These are phyloP conservation scores for Terrapene triunguis DNA, from an alignment of 2,113 vertebrate species.

Conservation along the genomic window DNA sequence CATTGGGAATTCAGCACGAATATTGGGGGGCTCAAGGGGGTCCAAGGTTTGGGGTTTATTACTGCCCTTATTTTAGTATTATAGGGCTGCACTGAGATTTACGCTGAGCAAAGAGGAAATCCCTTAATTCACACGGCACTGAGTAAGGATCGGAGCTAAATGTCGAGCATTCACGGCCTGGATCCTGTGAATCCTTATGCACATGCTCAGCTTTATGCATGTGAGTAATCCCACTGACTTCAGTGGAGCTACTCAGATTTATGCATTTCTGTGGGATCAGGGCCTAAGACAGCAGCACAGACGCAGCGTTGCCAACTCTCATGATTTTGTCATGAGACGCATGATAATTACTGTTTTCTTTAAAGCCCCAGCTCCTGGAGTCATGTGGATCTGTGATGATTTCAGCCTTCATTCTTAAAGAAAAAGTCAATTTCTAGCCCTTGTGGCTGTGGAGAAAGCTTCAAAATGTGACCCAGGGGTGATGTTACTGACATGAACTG, in stretches of 20 bases:
- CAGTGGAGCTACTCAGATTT: neutral
- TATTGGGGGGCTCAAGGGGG: too few species aligned
- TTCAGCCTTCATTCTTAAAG: too few species aligned
- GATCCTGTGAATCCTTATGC: neutral
- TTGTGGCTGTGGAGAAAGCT: too few species aligned
- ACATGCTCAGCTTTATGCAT: neutral
- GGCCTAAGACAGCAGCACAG: rapidly evolving
- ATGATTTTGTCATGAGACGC: too few species aligned
- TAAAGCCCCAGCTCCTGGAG: neutral
- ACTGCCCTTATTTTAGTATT: neutral
- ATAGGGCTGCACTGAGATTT: neutral
- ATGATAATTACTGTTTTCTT: too few species aligned
- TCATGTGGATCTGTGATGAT: too few species aligned
- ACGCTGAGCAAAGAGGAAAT: neutral
- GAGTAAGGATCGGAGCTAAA: too few species aligned
- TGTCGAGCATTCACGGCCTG: rapidly evolving
- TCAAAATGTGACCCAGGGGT: too few species aligned
- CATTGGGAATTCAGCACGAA: neutral
- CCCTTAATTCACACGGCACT: neutral
- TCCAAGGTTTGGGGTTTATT: neutral
- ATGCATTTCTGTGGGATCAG: neutral
- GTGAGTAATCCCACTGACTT: neutral
- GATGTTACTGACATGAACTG: too few species aligned
- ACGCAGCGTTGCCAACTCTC: too few species aligned
- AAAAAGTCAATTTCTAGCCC: too few species aligned